A percentile compares a stretch with the other conserved stretches of the same genome.
phyloP scores from a whole-genome alignment of 2,797 vertebrate genomes.

The Lacerta viridis region DNA sequence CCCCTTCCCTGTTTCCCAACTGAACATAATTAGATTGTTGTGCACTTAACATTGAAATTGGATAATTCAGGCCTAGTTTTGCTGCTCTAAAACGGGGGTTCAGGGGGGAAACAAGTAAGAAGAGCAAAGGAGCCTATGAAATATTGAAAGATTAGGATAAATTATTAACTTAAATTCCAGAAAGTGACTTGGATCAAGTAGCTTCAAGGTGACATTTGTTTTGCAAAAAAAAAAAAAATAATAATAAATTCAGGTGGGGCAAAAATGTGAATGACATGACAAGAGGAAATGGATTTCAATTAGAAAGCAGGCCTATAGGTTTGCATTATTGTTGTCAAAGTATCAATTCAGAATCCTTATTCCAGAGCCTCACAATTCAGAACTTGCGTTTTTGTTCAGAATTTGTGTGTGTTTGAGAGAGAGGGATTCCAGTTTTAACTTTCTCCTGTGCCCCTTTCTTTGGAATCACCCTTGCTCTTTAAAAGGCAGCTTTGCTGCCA shows the following conservation, averaged over 20 bases:
- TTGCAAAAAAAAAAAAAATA: slow-evolving; percentile 11
- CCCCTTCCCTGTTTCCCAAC: not conserved
- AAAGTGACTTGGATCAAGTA: slow-evolving; percentile 13
- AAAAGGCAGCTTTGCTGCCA: not conserved
- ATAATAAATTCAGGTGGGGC: not conserved
- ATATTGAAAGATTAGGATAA: slow-evolving; percentile 8
- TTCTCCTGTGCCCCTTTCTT: not conserved
- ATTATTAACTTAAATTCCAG: slow-evolving; percentile 27
- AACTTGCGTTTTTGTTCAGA: not conserved
- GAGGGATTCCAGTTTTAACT: not conserved
- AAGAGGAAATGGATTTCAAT: not conserved
- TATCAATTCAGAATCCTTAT: not conserved
- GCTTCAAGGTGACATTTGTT: slow-evolving; percentile 21
- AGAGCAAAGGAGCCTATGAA: not conserved
- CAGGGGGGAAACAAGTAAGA: slow-evolving; percentile 30
- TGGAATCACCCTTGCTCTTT: not conserved
- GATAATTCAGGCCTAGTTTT: accelerated
- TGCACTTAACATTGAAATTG: not conserved
- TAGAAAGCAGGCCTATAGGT: not conserved
- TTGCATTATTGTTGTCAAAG: not conserved
- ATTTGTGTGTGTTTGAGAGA: not conserved
- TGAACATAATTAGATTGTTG: not conserved
- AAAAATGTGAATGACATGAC: not conserved
- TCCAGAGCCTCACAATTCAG: not conserved
- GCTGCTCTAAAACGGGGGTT: not conserved